Percentiles rank a stretch among this genome's conserved stretches.
Evolutionary conservation across 2,797 vertebrate genomes (phyloP).

Genomic region (Nothura maculosa): DNA sequence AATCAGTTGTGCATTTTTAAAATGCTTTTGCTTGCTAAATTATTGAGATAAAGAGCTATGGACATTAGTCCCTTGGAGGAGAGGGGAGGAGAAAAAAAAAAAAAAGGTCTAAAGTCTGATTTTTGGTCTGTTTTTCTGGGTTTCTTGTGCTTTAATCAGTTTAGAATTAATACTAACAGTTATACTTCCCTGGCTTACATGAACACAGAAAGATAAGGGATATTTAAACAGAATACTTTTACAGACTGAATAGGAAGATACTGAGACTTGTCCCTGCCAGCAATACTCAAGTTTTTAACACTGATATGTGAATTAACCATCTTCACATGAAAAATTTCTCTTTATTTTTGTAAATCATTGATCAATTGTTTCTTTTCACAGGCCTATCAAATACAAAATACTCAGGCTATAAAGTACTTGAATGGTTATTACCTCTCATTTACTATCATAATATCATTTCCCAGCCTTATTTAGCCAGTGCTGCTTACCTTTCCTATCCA

Average conservation of each 20-base stretch:
- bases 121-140: not conserved
- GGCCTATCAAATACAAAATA: not conserved
- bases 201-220: not conserved
- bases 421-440: not conserved
- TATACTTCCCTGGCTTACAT: not conserved
- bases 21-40: not conserved
- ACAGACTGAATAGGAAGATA: not conserved
- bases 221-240: not conserved
- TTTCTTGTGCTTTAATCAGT: not conserved
- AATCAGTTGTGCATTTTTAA: slow-evolving; percentile 9
- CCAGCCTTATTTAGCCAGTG: not conserved
- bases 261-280: not conserved
- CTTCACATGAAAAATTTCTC: not conserved
- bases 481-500: not conserved
- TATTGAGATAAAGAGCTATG: not conserved
- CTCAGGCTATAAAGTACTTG: not conserved
- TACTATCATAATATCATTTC: not conserved
- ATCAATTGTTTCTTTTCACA: not conserved
- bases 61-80: not conserved
- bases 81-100: no score
- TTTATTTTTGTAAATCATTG: not conserved
- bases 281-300: not conserved
- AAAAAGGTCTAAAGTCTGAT: not conserved
- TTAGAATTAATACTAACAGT: not conserved
- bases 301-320: not conserved